Evolutionary conservation across 2,113 vertebrate genomes (phyloP).

Genomic region (Psilopogon haemacephalus): DNA sequence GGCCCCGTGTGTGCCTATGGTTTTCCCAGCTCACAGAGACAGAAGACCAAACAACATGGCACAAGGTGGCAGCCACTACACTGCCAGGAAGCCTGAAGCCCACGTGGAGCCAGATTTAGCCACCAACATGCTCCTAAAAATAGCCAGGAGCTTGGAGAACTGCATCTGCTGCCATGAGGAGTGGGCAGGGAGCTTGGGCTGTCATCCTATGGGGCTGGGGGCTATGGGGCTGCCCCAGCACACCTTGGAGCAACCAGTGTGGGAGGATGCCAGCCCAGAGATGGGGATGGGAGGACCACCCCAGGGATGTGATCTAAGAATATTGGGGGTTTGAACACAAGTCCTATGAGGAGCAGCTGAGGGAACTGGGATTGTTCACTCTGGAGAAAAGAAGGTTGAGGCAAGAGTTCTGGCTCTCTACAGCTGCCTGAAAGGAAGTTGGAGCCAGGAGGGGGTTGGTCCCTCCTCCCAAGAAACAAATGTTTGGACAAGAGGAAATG

Average conservation of each 20-base stretch:
- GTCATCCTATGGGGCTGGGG: rapidly evolving
- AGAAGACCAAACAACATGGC: neutral
- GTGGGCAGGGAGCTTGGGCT: neutral
- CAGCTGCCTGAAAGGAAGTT: too few species aligned
- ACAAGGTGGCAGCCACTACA: neutral
- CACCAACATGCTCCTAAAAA: neutral
- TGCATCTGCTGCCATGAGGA: neutral
- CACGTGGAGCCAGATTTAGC: neutral
- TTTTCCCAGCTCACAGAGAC: rapidly evolving
- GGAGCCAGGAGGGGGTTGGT: too few species aligned
- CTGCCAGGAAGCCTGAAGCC: neutral
- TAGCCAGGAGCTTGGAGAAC: neutral
- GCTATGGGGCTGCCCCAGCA: neutral
- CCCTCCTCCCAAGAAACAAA: too few species aligned
- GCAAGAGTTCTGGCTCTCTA: too few species aligned
- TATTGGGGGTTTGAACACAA: neutral
- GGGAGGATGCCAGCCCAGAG: neutral
- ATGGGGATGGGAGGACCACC: neutral
- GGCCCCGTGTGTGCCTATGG: rapidly evolving
- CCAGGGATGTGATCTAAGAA: rapidly evolving
- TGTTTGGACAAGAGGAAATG: too few species aligned
- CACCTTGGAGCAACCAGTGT: neutral
- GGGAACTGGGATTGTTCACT: too few species aligned
- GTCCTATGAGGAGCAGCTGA: too few species aligned
- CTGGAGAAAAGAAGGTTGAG: too few species aligned